Conservation (phyloP, 2,113 vertebrate species). For the Ciconia maguari region DNA sequence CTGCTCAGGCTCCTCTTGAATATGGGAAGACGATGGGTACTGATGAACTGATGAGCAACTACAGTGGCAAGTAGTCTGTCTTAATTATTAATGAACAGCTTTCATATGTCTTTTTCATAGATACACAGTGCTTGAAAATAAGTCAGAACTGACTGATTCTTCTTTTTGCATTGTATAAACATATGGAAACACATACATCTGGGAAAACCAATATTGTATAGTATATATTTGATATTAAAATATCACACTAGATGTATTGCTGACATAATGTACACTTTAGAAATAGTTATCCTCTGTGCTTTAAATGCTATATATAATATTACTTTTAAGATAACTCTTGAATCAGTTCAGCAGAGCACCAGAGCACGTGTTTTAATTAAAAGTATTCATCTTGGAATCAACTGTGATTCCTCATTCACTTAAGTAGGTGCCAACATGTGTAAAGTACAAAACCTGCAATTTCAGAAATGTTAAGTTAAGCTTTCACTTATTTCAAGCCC, state of each 20-base stretch:
- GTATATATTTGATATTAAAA: not conserved
- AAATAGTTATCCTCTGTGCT: not conserved
- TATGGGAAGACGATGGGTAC: too few species aligned
- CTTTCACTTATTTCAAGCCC: not conserved
- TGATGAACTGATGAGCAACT: not conserved
- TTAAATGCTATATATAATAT: not conserved
- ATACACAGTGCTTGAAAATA: not conserved
- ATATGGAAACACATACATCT: not conserved
- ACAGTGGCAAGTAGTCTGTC: not conserved
- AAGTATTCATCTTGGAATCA: not conserved
- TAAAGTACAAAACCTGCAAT: not conserved
- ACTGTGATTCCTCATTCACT: not conserved
- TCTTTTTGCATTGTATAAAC: not conserved
- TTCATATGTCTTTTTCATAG: not conserved
- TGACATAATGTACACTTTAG: not conserved
- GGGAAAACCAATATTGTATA: not conserved
- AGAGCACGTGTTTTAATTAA: not conserved
- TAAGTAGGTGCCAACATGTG: not conserved
- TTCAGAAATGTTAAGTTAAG: not conserved
- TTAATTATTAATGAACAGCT: not conserved
- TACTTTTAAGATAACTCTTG: not conserved
- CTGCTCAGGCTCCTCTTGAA: not conserved
- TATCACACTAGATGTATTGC: not conserved
- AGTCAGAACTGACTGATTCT: not conserved
- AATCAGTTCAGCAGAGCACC: not conserved